Evolutionary conservation across 2,113 vertebrate species (phyloP).

Genomic region (Tor tambroides): DNA sequence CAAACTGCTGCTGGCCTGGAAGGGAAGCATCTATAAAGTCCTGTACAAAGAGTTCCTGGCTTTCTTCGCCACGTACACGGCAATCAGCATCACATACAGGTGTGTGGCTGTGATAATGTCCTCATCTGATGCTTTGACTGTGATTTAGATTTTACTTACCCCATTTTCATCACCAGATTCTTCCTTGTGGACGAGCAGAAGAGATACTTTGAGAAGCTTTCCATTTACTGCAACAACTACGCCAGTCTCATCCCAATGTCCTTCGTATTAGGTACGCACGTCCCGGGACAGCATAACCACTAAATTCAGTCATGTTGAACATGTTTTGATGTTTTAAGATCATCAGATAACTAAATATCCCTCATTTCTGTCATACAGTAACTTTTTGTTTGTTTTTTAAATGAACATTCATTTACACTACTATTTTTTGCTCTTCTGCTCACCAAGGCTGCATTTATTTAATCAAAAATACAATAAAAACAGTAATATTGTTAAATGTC

Average conservation of each 20-base stretch:
- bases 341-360: not conserved
- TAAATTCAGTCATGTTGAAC: not conserved
- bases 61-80: conserved; percentile 84
- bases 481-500: too few species aligned
- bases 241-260: conserved; percentile 92
- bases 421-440: not conserved
- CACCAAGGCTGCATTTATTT: too few species aligned
- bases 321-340: not conserved
- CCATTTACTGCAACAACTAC: conserved; percentile 91
- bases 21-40: conserved; percentile 93
- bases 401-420: not conserved
- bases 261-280: conserved; percentile 83
- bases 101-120: conserved; percentile 60
- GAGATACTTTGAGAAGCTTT: conserved; percentile 89
- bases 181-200: conserved; percentile 82
- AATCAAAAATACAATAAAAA: too few species aligned
- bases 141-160: not conserved
- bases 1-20: conserved; percentile 88
- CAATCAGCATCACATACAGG: conserved; percentile 89
- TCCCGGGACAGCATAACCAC: conserved; percentile 48
- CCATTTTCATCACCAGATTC: conserved; percentile 71
- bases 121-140: not conserved
- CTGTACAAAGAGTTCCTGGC: conserved; percentile 89
- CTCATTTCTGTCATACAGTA: too few species aligned
- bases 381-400: too few species aligned